Evolutionary conservation across 1,140 invertebrate genomes (phyloP), one percentile per base, ranked within the genome.

Genomic region (Geopemphigus sp.): DNA sequence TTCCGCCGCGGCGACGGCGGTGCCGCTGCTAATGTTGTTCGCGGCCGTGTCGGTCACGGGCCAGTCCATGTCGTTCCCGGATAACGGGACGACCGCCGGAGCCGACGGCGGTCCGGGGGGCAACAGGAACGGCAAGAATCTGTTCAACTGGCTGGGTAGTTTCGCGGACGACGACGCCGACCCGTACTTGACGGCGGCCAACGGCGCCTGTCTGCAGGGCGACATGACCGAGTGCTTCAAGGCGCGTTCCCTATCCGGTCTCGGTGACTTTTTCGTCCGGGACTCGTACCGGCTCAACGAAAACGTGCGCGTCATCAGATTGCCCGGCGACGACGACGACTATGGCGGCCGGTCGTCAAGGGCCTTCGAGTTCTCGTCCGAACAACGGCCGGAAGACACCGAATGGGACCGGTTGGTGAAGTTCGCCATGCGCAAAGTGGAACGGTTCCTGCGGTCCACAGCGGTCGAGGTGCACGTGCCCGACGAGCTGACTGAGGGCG

Each of bases 201-300:
- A 93, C 64, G 86, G 90, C 81, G 89, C 88, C 73, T 94, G 92
- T 82, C 84, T 93, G 56, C 89, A 88, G 81, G 92, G 92, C 1
- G 92, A 93, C 84, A 86, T 94, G 1, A 91, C 91, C 2, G 92
- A 93, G 83, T 94, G 92, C 83, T 93, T 94, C 83, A 94, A 93
- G 83, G 92, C 91, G 0, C 88, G 90, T 82, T 92, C 92, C 0
- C 83, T 93, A 5, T 87, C 88, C 80, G 91, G 90, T 0, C 90
- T 94, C 72, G 90, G 92, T 61, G 91, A 93, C 50, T 93, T 94
- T 84, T 93, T 94, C 83, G 88, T 90, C 83, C 87, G 88, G 83
- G 88, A 83, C 24, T 47, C 84, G 47, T 89, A 89, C 82, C 82
- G 88, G 50, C 84, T 93, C 56, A 92, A 89, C 39, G 90, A 93